phyloP scores from a whole-genome alignment of 2,797 vertebrate genomes.

The Euthynnus affinis region DNA sequence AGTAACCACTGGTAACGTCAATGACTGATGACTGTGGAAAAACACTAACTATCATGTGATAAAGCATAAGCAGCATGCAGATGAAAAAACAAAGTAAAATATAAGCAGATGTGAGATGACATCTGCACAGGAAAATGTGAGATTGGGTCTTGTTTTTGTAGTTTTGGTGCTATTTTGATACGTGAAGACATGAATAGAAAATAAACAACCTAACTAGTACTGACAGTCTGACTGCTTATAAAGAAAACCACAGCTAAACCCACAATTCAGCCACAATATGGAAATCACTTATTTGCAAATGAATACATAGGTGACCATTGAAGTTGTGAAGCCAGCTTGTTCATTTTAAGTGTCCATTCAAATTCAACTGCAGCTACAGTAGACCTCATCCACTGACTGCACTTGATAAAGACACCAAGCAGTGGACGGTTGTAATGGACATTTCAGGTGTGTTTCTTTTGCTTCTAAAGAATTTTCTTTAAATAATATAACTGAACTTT shows the following conservation, averaged over 20 bases:
- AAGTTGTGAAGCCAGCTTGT: not conserved
- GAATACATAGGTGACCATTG: not conserved
- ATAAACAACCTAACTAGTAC: too few relatives aligned
- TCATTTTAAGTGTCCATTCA: not conserved
- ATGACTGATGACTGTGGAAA: constrained; percentile 51
- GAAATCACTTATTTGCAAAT: not conserved
- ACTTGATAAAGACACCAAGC: not conserved
- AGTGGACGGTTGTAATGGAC: too few relatives aligned
- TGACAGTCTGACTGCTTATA: too few relatives aligned
- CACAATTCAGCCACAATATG: not conserved
- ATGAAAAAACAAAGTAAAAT: constrained; percentile 23
- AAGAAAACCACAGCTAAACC: not conserved
- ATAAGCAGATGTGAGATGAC: not conserved
- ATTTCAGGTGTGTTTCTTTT: not conserved
- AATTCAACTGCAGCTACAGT: not conserved
- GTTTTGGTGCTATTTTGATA: not conserved
- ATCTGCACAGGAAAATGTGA: not conserved
- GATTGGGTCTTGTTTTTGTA: too few relatives aligned
- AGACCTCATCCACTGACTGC: not conserved
- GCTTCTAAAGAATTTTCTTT: not conserved
- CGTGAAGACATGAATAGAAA: too few relatives aligned
- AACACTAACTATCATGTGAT: constrained; percentile 55
- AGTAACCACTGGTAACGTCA: constrained; percentile 64
- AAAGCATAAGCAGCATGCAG: not conserved
- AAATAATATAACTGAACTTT: not conserved